Base-by-base conservation (phyloP, 2,888 invertebrate species). In the Phaonia tiefii region DNA sequence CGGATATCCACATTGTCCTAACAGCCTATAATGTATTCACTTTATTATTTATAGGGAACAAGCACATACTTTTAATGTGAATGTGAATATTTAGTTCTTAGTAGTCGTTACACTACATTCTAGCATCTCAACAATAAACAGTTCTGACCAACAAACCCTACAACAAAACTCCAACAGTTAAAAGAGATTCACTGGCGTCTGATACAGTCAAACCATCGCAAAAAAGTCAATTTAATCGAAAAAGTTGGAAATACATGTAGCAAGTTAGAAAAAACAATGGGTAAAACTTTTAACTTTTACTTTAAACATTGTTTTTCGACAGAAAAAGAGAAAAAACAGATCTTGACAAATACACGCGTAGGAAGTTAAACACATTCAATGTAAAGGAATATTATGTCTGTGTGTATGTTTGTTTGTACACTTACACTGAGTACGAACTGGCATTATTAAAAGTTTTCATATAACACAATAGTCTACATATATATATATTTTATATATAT, bases 171-270 rank as follows among this genome's bases (percentile, higher is more conserved):
- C 39, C 63, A 63, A n/a, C n/a, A 31, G 37, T 63, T 63, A 22
- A 63, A 13, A 22, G 42, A 63, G 11, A 20, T 17, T 7, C 63
- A 22, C 42, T 22, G 63, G 42, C 63, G 63, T 42, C 25, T 25
- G 25, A 22, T n/a, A n/a, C 22, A 42, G 42, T 42, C 2, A 63
- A 42, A 63, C 42, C 39, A 39, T 63, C 39, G 60, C 60, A 56
- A 58, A 69, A 31, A 70, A 70, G 56, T 56, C 58, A 44, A 44
- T 70, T 70, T 70, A 70, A 72, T 60, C 58, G 60, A 63, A 72
- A 72, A 72, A 49, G 58, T 72, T 72, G 13, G 25, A 72, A 77
- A 3, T 31, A 8, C 8, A 8, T 67, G 46, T 71, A 65, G 22
- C 49, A 56, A 39, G 17, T 56, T 42, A 54, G 22, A 69, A 66